Percentiles rank a stretch among this genome's conserved stretches.
These are phyloP conservation scores for Heptranchias perlo DNA, from an alignment of 2,113 vertebrate genomes.

Conservation along the genomic window DNA sequence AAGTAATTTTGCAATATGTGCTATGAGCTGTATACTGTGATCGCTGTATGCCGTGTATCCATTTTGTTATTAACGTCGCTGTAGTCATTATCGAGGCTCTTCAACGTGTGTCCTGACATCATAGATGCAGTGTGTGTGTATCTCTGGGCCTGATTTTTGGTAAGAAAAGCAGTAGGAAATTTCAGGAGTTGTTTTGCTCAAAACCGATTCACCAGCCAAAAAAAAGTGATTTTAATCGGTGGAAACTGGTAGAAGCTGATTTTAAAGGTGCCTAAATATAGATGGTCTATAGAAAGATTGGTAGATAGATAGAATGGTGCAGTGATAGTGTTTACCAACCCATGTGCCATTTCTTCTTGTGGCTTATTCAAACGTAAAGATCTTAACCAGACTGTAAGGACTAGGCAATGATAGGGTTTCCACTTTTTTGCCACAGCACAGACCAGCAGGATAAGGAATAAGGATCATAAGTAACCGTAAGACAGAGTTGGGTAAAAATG, in stretches of 20 bases:
- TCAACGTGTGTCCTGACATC: not conserved
- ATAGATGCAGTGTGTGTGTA: not conserved
- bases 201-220: not conserved
- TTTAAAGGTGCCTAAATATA: not conserved
- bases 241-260: not conserved
- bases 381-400: not conserved
- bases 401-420: not conserved
- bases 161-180: not conserved
- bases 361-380: not conserved
- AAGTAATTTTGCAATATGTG: not conserved
- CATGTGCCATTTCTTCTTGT: not conserved
- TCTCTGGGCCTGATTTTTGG: not conserved
- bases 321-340: not conserved
- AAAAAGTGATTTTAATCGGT: not conserved
- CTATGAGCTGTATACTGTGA: not conserved
- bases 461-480: not conserved
- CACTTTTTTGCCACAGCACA: not conserved
- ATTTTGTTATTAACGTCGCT: not conserved
- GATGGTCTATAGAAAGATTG: not conserved
- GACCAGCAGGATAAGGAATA: not conserved
- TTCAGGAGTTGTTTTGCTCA: not conserved
- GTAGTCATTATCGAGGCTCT: not conserved
- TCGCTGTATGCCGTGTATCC: not conserved
- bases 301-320: not conserved
- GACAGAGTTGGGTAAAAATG: not conserved